Conservation (phyloP, 2,113 vertebrate species). For the Aviceda subcristata region DNA sequence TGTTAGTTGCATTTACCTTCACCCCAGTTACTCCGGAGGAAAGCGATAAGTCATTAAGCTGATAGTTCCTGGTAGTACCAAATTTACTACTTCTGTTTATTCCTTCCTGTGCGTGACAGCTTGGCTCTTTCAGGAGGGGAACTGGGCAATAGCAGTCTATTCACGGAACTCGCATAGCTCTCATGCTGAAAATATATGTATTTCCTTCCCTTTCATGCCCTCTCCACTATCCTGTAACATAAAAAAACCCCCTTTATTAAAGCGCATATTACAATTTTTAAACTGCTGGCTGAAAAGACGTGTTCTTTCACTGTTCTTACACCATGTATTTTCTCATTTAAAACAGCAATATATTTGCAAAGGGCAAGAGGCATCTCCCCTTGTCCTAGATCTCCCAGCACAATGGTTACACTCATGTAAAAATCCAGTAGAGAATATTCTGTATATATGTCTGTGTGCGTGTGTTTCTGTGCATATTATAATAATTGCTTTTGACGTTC, state of each 20-base stretch:
- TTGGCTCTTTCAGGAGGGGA: not conserved
- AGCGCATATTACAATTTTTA: not conserved
- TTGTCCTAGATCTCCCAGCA: not conserved
- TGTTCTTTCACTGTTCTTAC: not conserved
- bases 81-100: not conserved
- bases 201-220: not conserved
- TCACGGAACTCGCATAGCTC: not conserved
- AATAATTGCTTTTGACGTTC: not conserved
- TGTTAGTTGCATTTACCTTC: not conserved
- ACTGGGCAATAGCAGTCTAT: not conserved
- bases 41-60: not conserved
- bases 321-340: not conserved
- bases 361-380: not conserved
- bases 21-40: not conserved
- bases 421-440: not conserved
- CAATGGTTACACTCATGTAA: not conserved
- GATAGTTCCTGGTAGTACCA: not conserved
- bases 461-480: not conserved
- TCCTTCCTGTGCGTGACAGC: not conserved
- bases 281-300: not conserved
- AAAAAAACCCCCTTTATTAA: not conserved
- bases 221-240: not conserved
- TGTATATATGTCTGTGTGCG: rapidly evolving
- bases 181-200: not conserved
- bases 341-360: not conserved